Evolutionary conservation across 2,113 vertebrate species (phyloP).

Genomic region (Paracanthobrama guichenoti): DNA sequence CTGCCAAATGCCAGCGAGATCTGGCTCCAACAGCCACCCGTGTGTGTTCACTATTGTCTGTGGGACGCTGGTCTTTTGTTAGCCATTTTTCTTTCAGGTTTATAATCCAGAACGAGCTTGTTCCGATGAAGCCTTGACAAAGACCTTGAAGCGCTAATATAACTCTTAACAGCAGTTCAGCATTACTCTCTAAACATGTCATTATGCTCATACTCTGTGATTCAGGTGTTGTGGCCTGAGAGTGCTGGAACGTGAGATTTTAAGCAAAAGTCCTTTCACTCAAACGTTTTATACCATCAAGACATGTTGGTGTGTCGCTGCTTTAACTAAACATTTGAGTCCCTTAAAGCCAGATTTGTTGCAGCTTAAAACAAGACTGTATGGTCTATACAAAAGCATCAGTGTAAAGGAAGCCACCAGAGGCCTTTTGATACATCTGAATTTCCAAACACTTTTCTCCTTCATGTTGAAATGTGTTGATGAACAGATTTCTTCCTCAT

Average conservation of each 20-base stretch:
- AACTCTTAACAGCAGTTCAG: too few relatives aligned
- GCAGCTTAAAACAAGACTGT: not conserved
- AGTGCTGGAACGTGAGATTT: not conserved
- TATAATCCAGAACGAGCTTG: constrained; percentile 8
- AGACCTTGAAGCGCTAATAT: not conserved
- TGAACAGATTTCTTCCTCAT: not conserved
- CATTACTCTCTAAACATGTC: not conserved
- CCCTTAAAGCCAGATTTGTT: not conserved
- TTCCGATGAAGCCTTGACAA: not conserved
- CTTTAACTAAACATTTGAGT: not conserved
- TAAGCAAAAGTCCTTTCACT: not conserved
- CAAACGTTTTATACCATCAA: not conserved
- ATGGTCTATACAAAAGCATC: not conserved
- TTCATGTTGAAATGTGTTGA: not conserved
- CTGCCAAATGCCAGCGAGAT: not conserved
- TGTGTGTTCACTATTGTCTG: not conserved
- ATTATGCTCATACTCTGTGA: not conserved
- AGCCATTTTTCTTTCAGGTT: not conserved
- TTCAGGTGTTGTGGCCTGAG: not conserved
- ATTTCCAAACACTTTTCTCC: too few relatives aligned
- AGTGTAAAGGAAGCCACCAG: not conserved
- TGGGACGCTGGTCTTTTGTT: not conserved
- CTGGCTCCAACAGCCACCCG: not conserved
- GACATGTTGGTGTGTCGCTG: not conserved
- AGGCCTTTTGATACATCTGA: too few relatives aligned